Conservation (phyloP, 2,888 invertebrate genomes). For the Mesochorus sp. region DNA sequence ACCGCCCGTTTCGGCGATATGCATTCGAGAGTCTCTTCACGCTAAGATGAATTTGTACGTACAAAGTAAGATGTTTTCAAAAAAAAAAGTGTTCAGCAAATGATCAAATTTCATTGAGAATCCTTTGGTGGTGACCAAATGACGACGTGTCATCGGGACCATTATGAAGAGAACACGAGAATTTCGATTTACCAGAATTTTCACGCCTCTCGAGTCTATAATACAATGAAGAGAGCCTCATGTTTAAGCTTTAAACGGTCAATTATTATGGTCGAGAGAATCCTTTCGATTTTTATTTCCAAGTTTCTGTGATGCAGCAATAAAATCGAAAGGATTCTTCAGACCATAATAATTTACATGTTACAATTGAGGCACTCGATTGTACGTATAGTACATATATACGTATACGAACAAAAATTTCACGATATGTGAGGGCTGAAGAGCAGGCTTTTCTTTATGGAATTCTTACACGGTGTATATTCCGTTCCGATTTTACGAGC, state of each 20-base stretch:
- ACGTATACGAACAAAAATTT: constrained; percentile 10
- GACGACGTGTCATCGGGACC: constrained; percentile 53
- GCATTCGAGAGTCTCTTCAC: constrained; percentile 32
- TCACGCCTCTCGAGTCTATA: constrained; percentile 55
- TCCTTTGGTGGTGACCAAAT: constrained; percentile 62
- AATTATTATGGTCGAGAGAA: constrained; percentile 63
- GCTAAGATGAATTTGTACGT: constrained; percentile 20
- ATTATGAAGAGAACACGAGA: neutral
- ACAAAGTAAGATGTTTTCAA: constrained; percentile 33
- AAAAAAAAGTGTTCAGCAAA: constrained; percentile 14
- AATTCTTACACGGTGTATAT: constrained; percentile 11
- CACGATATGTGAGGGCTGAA: neutral
- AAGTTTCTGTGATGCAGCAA: neutral
- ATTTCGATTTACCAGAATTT: constrained; percentile 33
- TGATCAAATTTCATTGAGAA: constrained; percentile 18
- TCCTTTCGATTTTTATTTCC: constrained; percentile 57
- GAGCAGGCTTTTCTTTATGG: constrained; percentile 30
- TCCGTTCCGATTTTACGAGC: constrained; percentile 52
- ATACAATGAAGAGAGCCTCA: constrained; percentile 47
- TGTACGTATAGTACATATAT: constrained; percentile 2
- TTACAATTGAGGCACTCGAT: constrained; percentile 21
- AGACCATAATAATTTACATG: constrained; percentile 60
- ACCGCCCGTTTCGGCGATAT: constrained; percentile 3
- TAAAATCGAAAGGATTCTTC: constrained; percentile 63
- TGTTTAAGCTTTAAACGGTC: constrained; percentile 14